Evolutionary conservation across 1,140 invertebrate genomes (phyloP), one percentile per base, ranked within the genome.

Genomic region (Aleiodes sp.): DNA sequence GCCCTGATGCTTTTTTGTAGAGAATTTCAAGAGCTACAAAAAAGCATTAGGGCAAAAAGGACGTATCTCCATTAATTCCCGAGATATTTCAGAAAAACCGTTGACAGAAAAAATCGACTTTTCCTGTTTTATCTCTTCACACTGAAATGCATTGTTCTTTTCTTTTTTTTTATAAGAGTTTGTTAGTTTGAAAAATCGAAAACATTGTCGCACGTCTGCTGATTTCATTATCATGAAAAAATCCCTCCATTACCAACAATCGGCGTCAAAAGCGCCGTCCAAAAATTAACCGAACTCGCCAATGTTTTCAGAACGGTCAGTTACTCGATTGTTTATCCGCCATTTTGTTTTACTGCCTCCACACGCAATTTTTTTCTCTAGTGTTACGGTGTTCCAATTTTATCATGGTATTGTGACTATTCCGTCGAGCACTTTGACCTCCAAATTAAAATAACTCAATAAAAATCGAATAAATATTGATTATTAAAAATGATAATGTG

Each of bases 301-400:
- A 52, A 52, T 52, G 46, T 52, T 52, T 52, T 52, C 21, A 9
- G 46, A 52, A 52, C 21, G 46, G 46, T 52, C 46, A 52, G 46
- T 52, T 52, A 52, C 46, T 52, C 46, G 46, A 52, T 52, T 52
- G 46, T 52, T 52, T 52, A 52, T 52, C 46, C 46, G 46, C 46
- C 46, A 52, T 52, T 52, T 52, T 52, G 46, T 52, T 52, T 24
- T 21, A 52, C 46, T 52, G 21, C n/a, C 16, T 21, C 46, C 21
- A 21, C 46, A 21, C 46, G 46, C 46, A 52, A 52, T 52, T 24
- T n/a, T n/a, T n/a, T n/a, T n/a, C n/a, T 21, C 21, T 21, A 52
- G 46, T 52, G 16, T n/a, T 52, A 52, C 16, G 46, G 16, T 52
- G 16, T 10, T 24, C 21, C 46, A 52, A 52, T n/a, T 52, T 52